Percentiles rank a stretch among this genome's conserved stretches.
Conservation (phyloP, 2,113 vertebrate genomes). For the Percina caprodes region DNA sequence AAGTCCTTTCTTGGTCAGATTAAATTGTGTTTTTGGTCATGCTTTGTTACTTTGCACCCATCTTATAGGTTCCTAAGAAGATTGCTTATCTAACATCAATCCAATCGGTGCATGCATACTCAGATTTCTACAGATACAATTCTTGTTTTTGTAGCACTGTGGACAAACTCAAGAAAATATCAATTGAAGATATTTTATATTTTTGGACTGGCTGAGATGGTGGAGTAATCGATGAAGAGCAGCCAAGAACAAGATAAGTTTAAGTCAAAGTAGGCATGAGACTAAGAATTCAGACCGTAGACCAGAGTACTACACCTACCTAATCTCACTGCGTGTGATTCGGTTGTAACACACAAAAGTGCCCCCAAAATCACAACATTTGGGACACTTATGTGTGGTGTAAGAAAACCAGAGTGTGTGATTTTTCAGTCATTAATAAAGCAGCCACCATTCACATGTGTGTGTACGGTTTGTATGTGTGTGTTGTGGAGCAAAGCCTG, state of each 20-base stretch:
- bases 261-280: background rate
- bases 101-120: background rate
- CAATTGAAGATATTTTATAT: background rate
- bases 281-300: background rate
- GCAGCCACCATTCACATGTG: background rate
- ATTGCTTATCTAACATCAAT: background rate
- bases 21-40: background rate
- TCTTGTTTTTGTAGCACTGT: slow-evolving; percentile 1
- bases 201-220: slow-evolving; percentile 10
- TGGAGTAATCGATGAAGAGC: background rate
- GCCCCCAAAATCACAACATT: background rate
- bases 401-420: background rate
- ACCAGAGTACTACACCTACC: background rate
- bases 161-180: background rate
- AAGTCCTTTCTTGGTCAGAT: background rate
- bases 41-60: background rate
- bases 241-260: background rate
- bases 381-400: background rate
- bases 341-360: background rate
- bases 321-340: background rate
- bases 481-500: slow-evolving; percentile 13
- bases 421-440: background rate
- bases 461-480: slow-evolving; percentile 18
- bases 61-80: background rate
- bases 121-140: background rate